Percentiles rank a stretch among this genome's conserved stretches.
These are phyloP conservation scores for Saturnia japonica DNA, from an alignment of 2,888 invertebrate genomes.

Conservation along the genomic window DNA sequence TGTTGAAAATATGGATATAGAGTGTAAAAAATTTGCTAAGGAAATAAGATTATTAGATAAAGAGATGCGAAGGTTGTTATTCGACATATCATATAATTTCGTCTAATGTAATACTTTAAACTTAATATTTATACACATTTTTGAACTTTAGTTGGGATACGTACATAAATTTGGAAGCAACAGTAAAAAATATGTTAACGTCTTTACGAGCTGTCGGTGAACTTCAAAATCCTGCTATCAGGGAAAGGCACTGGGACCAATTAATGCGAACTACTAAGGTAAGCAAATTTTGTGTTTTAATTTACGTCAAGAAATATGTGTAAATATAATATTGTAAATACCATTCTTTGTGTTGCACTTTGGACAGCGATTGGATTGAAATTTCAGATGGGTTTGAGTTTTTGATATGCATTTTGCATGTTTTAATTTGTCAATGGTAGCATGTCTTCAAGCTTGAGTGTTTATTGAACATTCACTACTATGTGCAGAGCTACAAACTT, in stretches of 20 bases:
- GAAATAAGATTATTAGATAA: conserved; percentile 95
- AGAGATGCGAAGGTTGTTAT: conserved; percentile 89
- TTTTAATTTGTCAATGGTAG: conserved; percentile 27
- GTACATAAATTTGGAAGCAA: conserved; percentile 92
- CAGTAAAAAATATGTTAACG: conserved; percentile 97
- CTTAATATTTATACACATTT: background rate
- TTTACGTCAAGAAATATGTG: conserved; percentile 28
- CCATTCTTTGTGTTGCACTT: conserved; percentile 45
- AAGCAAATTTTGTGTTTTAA: conserved; percentile 23
- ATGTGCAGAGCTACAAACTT: conserved; percentile 9
- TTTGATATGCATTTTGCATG: conserved; percentile 50
- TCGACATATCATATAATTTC: background rate
- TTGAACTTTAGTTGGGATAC: conserved; percentile 88
- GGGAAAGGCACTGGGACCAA: conserved; percentile 98
- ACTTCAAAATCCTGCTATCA: conserved; percentile 96
- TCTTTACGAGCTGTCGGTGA: conserved; percentile 97
- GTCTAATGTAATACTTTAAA: background rate
- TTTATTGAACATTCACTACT: conserved; percentile 19
- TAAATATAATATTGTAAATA: conserved; percentile 39
- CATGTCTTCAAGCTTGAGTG: conserved; percentile 29
- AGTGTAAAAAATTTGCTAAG: conserved; percentile 98
- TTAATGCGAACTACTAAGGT: conserved; percentile 98
- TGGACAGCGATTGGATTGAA: conserved; percentile 30
- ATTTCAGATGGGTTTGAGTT: conserved; percentile 43
- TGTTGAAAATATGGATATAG: conserved; percentile 99